Conservation (phyloP, 2,888 invertebrate species). For the Drosophila koepferae region DNA sequence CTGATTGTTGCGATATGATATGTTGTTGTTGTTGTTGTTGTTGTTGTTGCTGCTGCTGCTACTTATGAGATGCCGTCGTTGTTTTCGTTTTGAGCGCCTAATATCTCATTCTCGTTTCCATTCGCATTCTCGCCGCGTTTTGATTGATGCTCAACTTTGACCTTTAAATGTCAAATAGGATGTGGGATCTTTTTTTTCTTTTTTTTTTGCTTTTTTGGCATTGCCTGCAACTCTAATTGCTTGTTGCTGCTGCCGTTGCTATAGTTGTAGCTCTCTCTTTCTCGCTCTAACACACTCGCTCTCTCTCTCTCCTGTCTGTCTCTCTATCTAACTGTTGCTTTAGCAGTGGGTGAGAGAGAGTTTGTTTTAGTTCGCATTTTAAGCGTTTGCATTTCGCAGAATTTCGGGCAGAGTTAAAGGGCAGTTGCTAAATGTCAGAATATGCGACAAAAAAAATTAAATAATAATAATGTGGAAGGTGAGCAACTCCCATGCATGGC, state of each 20-base stretch:
- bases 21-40: neutral
- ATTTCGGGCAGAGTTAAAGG: conserved; percentile 26
- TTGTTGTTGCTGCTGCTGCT: neutral
- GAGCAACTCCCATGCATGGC: conserved; percentile 1
- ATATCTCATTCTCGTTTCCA: conserved; percentile 41
- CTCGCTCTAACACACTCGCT: neutral
- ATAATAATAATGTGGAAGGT: neutral
- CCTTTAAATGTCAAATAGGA: conserved; percentile 73
- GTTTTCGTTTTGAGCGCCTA: conserved; percentile 31
- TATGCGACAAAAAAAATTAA: neutral
- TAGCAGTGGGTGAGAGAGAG: conserved; percentile 39
- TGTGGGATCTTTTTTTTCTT: conserved; percentile 24
- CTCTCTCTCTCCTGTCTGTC: no score
- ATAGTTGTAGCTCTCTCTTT: conserved; percentile 12
- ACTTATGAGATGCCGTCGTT: conserved; percentile 7
- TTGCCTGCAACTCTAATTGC: conserved; percentile 57
- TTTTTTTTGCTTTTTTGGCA: neutral
- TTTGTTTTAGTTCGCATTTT: conserved; percentile 20
- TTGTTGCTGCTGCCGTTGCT: conserved; percentile 21
- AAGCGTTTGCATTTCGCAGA: conserved; percentile 34
- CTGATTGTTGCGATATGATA: conserved; percentile 39
- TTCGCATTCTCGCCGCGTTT: conserved; percentile 20
- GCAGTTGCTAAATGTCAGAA: conserved; percentile 21
- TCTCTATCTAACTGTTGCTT: neutral
- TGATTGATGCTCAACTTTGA: conserved; percentile 74